phyloP scores from a whole-genome alignment of 2,113 vertebrate species.

The Brienomyrus brachyistius region DNA sequence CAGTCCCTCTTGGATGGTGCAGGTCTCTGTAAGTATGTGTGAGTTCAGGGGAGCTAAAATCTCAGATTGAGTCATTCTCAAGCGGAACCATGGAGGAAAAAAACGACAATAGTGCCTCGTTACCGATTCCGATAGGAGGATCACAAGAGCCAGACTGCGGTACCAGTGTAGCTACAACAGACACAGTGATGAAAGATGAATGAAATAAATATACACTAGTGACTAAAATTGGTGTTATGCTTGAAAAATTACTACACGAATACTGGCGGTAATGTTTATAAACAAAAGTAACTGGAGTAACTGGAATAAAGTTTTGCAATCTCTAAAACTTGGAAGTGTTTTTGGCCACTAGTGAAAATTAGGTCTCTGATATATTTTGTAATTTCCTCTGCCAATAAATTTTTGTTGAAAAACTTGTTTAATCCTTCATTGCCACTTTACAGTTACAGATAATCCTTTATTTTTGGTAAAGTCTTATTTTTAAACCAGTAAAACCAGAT shows the following conservation, averaged over 20 bases:
- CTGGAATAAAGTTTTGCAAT: too few species aligned
- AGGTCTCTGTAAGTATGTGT: not conserved
- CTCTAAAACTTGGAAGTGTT: too few species aligned
- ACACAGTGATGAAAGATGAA: not conserved
- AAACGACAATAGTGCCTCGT: not conserved
- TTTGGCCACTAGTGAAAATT: too few species aligned
- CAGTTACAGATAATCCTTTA: not conserved
- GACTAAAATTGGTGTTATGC: too few species aligned
- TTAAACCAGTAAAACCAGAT: not conserved
- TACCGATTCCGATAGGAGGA: not conserved
- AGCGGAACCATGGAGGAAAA: not conserved
- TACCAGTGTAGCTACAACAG: not conserved
- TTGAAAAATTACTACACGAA: too few species aligned
- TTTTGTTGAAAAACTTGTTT: too few species aligned
- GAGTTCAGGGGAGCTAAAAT: not conserved
- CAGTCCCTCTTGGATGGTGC: not conserved
- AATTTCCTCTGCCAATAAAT: too few species aligned
- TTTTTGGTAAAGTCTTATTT: not conserved
- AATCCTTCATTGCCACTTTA: too few species aligned
- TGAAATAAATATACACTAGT: too few species aligned
- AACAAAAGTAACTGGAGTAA: too few species aligned
- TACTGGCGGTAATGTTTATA: too few species aligned
- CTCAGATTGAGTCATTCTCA: not conserved
- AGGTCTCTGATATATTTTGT: too few species aligned
- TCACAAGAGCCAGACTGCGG: not conserved